Base-by-base conservation (phyloP, 2,888 invertebrate genomes). In the Tipula lateralis region DNA sequence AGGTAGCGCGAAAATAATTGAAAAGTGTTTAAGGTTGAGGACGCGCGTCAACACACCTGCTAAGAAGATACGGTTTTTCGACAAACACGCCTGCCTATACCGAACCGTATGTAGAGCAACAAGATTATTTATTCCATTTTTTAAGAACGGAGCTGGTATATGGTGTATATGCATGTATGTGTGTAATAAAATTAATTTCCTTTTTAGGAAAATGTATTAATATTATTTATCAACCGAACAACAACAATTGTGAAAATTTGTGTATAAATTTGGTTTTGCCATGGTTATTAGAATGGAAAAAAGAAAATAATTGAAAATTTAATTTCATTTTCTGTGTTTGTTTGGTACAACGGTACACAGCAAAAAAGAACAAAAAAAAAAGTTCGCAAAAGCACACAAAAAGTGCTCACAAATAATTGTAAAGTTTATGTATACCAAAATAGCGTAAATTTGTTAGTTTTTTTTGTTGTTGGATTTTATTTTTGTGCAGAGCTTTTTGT, bases 271-370 rank as follows among this genome's bases (percentile, higher is more conserved):
- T 24, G 66, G 66, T 66, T 66, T 66, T 66, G 66, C 66, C 66
- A 66, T 66, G 66, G 66, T 66, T 66, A 66, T 66, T 66, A 66
- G 66, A 66, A 66, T 66, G 66, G 66, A 66, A 66, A 66, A 66
- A 24, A 66, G 66, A 66, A 66, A 66, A 66, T 66, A 66, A 66
- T 66, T 66, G 24, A 66, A 66, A 66, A 66, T 66, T 66, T 66
- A 6, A 66, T 66, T 66, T 66, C 24, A 24, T 66, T 66, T 24
- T 24, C 66, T 19, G 66, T 66, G 66, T 66, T 66, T 66, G 66
- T 66, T 66, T 66, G 66, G 24, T 24, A 66, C 66, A 66, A 24
- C 66, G 24, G 24, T 66, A 66, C 19, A 66, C 19, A 12, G 7
- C 2, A 44, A 19, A 16, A 16, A 66, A 66, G 24, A 12, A 9